Evolutionary conservation across 2,888 invertebrate genomes (phyloP), one percentile per base, ranked within the genome.

Genomic region (Lathronympha strigana): DNA sequence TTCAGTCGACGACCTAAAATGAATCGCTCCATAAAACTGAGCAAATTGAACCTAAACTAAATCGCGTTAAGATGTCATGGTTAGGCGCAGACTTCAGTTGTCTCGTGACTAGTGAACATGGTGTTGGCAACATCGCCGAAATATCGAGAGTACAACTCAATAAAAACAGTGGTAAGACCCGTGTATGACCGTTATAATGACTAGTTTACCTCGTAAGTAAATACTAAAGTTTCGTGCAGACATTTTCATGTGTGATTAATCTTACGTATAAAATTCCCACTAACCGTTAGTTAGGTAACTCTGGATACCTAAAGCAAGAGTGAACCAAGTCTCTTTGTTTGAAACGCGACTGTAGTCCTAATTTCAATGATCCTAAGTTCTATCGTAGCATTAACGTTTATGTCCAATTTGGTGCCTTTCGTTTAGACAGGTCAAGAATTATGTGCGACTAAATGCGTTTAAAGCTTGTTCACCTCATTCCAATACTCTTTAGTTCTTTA

Each of bases 401-500:
- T 11, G 50, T 31, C 13, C 11, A 21, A 21, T 38, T n/a, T 17
- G 36, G 17, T 33, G 1, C 21, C 21, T 23, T 8, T 4, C 23
- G 1, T 36, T 19, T 9, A 21, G 21, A 36, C 6, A 21, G 13
- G 19, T 21, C 8, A 13, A n/a, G 31, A 51, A 23, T 21, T 53
- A 53, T 21, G n/a, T 21, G 36, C 19, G n/a, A 53, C 53, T 36
- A 53, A n/a, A 53, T n/a, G 23, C 53, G 9, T 43, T 28, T 17
- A n/a, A 43, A 40, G 55, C 55, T 55, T 25, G 55, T 13, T 55
- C 40, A 55, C 55, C 55, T 55, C 17, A 55, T 28, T 43, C 15
- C 40, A 17, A 40, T 17, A 11, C 25, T 25, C 55, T 11, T 11
- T n/a, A n/a, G n/a, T n/a, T n/a, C n/a, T n/a, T 13, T 55, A 40